Conservation (phyloP, 2,888 invertebrate species). For the Drosophila atroscutellata region DNA sequence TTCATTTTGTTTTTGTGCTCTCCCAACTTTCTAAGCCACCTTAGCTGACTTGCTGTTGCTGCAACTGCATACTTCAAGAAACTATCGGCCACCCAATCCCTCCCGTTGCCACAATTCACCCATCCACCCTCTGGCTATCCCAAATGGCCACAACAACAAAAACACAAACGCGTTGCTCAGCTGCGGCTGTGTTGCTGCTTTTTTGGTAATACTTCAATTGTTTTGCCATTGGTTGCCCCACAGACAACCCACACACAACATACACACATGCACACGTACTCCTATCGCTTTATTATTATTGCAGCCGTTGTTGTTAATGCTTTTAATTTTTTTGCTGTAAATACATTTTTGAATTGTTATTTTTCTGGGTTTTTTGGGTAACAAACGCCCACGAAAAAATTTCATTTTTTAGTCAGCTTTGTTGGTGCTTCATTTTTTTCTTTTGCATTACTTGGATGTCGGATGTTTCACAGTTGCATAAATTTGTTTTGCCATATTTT, state of each 20-base stretch:
- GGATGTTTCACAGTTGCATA: slow-evolving; percentile 69
- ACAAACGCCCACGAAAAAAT: slow-evolving; percentile 64
- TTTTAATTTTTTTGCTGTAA: slow-evolving; percentile 74
- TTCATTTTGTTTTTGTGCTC: slow-evolving; percentile 36
- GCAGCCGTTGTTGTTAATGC: slow-evolving; percentile 44
- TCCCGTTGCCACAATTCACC: slow-evolving; percentile 18
- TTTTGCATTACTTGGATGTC: slow-evolving; percentile 21
- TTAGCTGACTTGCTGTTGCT: slow-evolving; percentile 19
- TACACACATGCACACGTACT: not conserved
- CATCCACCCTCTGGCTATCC: slow-evolving; percentile 26
- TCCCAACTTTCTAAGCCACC: slow-evolving; percentile 56
- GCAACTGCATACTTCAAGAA: slow-evolving; percentile 32
- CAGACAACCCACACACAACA: slow-evolving; percentile 40
- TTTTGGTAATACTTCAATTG: slow-evolving; percentile 75
- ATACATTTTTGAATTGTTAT: slow-evolving; percentile 56
- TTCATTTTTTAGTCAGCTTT: slow-evolving; percentile 53
- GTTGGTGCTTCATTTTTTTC: not conserved
- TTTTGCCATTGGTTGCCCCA: slow-evolving; percentile 68
- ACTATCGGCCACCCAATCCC: slow-evolving; percentile 11
- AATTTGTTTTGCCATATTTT: slow-evolving; percentile 57
- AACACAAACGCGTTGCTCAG: slow-evolving; percentile 26
- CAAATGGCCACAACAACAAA: slow-evolving; percentile 51
- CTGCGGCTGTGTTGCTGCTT: slow-evolving; percentile 13
- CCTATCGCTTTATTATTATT: slow-evolving; percentile 36
- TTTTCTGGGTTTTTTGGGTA: slow-evolving; percentile 33